Conservation (phyloP, 2,888 invertebrate genomes). For the Ypsolopha sequella region DNA sequence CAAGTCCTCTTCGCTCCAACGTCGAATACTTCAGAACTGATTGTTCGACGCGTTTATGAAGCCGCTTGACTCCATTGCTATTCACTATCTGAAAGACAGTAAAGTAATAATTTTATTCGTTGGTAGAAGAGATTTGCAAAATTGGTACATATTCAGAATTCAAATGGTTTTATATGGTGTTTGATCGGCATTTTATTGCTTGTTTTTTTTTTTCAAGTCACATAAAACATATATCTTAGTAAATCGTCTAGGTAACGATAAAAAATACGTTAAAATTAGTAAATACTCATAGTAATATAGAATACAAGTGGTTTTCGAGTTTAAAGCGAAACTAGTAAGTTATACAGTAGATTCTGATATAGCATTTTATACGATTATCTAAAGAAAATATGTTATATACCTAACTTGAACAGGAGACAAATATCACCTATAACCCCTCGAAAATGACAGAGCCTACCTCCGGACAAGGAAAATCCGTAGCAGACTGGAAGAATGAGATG, state of each 20-base stretch:
- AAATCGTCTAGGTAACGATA: not conserved
- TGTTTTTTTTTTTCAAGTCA: no score
- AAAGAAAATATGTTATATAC: not conserved
- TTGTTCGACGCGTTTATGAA: slow-evolving; percentile 91
- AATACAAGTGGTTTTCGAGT: no score
- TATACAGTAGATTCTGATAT: not conserved
- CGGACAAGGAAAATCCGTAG: slow-evolving; percentile 91
- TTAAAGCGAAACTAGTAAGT: not conserved
- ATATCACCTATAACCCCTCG: not conserved
- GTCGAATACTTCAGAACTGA: slow-evolving; percentile 88
- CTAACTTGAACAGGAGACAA: no score
- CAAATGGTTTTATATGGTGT: no score
- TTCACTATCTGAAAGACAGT: slow-evolving; percentile 72
- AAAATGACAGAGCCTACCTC: slow-evolving; percentile 53
- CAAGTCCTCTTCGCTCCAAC: slow-evolving; percentile 88
- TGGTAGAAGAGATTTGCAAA: no score
- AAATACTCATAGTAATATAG: not conserved
- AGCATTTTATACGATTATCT: not conserved
- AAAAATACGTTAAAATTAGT: not conserved
- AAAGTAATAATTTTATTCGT: no score
- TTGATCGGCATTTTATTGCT: no score
- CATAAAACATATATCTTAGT: no score
- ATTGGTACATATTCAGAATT: no score
- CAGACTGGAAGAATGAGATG: slow-evolving; percentile 95
- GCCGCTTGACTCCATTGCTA: slow-evolving; percentile 83